These are phyloP conservation scores for Lasioglossum leucozonium DNA, from an alignment of 2,888 invertebrate species.

Conservation along the genomic window DNA sequence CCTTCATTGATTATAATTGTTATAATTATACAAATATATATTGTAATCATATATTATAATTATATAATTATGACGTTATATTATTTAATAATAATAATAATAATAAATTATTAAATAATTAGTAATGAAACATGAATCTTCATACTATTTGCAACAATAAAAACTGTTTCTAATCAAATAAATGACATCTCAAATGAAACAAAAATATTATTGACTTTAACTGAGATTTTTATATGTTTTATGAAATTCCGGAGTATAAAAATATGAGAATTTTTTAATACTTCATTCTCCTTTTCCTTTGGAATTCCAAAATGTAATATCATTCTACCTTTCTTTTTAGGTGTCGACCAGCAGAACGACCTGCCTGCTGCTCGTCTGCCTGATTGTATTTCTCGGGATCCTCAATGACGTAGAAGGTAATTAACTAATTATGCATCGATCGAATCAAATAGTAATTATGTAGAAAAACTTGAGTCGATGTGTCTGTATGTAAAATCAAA, in stretches of 20 bases:
- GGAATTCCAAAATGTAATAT: conserved; percentile 15
- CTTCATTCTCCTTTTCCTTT: not conserved
- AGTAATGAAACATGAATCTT: too few relatives aligned
- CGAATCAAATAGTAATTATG: not conserved
- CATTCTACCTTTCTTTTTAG: conserved; percentile 70
- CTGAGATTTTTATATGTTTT: not conserved
- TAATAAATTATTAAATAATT: too few relatives aligned
- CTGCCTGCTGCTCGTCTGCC: conserved; percentile 74
- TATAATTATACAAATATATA: too few relatives aligned
- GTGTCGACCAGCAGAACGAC: conserved; percentile 76
- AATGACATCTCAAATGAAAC: not conserved
- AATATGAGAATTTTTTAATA: not conserved
- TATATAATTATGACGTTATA: too few relatives aligned
- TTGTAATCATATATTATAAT: too few relatives aligned
- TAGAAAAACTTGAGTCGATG: not conserved
- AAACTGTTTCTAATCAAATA: not conserved
- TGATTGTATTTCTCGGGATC: conserved; percentile 76
- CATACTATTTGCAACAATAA: too few relatives aligned
- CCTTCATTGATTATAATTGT: too few relatives aligned
- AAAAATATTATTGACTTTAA: not conserved
- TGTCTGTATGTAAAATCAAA: not conserved
- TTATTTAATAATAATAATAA: too few relatives aligned
- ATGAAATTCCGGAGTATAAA: not conserved
- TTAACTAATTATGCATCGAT: not conserved
- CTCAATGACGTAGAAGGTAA: conserved; percentile 81